Conservation (phyloP, 2,113 vertebrate genomes). For the Antidorcas marsupialis region DNA sequence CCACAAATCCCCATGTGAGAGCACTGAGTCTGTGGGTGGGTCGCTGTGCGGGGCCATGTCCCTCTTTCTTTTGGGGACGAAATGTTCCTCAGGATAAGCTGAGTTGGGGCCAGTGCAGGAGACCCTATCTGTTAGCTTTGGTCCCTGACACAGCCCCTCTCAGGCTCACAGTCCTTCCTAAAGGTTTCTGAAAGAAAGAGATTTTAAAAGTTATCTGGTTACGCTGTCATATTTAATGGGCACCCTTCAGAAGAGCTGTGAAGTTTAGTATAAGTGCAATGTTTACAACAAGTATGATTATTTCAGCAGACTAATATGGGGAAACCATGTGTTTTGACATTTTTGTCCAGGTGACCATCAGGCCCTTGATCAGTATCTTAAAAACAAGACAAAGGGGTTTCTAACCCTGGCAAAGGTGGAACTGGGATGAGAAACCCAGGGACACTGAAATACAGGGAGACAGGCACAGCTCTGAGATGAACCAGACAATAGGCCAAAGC, state of each 20-base stretch:
- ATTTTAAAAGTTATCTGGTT: neutral
- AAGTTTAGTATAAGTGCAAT: neutral
- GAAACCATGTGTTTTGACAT: neutral
- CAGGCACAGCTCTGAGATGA: neutral
- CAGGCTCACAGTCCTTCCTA: neutral
- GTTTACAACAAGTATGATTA: neutral
- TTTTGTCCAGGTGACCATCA: neutral
- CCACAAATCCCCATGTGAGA: neutral
- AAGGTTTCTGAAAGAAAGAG: neutral
- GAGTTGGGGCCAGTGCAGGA: neutral
- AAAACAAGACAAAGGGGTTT: neutral
- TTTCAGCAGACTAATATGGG: neutral
- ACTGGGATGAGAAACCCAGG: neutral
- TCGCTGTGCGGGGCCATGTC: neutral
- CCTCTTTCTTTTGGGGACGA: neutral
- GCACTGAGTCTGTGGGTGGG: neutral
- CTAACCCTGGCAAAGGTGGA: neutral
- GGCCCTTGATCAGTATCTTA: neutral
- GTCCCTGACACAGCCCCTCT: neutral
- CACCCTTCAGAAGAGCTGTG: neutral
- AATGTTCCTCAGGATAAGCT: neutral
- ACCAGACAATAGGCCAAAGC: neutral
- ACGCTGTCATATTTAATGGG: neutral
- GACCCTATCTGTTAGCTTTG: neutral
- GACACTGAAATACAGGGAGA: neutral